These are phyloP conservation scores for Ploceus nigricollis DNA, from an alignment of 2,113 vertebrate genomes.

Conservation along the genomic window DNA sequence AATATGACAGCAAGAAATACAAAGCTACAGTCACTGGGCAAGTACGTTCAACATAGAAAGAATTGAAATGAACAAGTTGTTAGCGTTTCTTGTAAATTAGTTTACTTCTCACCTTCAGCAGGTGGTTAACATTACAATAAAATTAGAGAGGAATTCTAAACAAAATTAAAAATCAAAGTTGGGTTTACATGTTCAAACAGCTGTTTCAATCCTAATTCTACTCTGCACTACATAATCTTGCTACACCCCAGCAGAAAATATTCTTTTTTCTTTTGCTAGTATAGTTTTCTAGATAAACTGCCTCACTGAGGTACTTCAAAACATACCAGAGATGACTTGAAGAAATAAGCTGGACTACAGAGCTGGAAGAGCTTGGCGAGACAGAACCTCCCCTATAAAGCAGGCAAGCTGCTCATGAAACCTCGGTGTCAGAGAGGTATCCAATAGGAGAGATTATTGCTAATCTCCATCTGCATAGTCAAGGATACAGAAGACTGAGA, in stretches of 20 bases:
- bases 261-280: neutral
- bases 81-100: neutral
- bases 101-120: neutral
- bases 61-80: fast-evolving
- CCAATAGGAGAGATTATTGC: neutral
- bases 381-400: neutral
- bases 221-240: neutral
- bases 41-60: neutral
- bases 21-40: neutral
- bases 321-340: neutral
- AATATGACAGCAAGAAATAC: neutral
- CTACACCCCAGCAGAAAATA: neutral
- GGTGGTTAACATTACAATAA: neutral
- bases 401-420: neutral
- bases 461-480: neutral
- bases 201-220: neutral
- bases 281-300: neutral
- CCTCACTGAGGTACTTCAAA: neutral
- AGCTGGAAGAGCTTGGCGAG: neutral
- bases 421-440: neutral
- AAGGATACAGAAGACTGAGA: neutral
- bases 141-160: neutral
- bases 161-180: neutral
- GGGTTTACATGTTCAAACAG: neutral
- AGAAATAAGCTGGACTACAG: neutral